Evolutionary conservation across 2,888 invertebrate species (phyloP).

Genomic region (Drosophila phalerata): DNA sequence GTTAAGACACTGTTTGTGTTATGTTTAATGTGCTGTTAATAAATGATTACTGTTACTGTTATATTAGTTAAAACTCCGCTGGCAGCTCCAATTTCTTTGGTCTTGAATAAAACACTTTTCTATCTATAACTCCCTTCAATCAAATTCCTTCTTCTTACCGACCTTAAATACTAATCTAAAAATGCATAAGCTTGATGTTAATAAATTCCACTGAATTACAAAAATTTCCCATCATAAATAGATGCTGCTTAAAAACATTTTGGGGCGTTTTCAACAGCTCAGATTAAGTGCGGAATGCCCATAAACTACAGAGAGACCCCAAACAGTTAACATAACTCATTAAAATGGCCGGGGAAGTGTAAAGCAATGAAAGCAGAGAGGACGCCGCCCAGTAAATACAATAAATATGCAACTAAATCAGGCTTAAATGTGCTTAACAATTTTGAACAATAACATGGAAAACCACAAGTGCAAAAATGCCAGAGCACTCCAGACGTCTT

Average conservation of each 20-base stretch:
- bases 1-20: not conserved
- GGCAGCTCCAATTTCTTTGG: not conserved
- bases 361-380: not conserved
- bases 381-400: conserved; percentile 51
- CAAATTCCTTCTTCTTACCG: not conserved
- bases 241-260: conserved; percentile 11
- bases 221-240: conserved; percentile 40
- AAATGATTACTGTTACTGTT: too few species aligned
- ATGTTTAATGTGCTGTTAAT: conserved; percentile 1
- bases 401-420: conserved; percentile 82
- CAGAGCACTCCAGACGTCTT: conserved; percentile 64
- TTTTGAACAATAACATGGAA: conserved; percentile 77
- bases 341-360: conserved; percentile 52
- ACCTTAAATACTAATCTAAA: not conserved
- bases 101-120: not conserved
- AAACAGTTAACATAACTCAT: conserved; percentile 77
- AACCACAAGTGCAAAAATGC: conserved; percentile 77
- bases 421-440: conserved; percentile 82
- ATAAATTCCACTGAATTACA: not conserved
- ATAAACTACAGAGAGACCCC: conserved; percentile 31
- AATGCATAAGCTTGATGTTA: not conserved
- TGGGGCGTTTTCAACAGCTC: conserved; percentile 18
- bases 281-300: conserved; percentile 23
- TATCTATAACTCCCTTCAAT: too few species aligned
- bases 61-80: too few species aligned